A percentile compares a stretch with the other conserved stretches of the same genome.
phyloP scores from a whole-genome alignment of 1,140 invertebrate species.

The Ceratoteleas bidentatus region DNA sequence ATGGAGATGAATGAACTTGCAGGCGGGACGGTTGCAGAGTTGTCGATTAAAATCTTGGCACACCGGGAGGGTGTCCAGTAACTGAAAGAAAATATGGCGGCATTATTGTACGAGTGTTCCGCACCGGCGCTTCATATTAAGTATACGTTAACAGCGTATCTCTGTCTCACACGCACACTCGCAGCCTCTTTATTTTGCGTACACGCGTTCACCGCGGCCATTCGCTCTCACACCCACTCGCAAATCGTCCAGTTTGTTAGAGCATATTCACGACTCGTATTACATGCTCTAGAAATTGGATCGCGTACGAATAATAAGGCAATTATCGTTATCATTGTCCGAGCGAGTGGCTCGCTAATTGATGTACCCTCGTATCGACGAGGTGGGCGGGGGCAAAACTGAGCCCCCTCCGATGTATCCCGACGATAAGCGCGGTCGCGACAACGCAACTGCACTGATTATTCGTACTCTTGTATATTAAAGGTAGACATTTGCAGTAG shows the following conservation, averaged over 20 bases:
- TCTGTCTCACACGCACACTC: conserved; percentile 57
- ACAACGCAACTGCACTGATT: conserved; percentile 62
- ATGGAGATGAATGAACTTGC: conserved; percentile 97
- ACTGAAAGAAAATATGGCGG: conserved; percentile 88
- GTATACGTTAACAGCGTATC: conserved; percentile 66
- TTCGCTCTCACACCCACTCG: conserved; percentile 66
- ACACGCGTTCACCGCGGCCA: conserved; percentile 50
- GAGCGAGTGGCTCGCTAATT: conserved; percentile 68
- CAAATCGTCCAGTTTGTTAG: conserved; percentile 77
- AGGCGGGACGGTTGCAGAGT: conserved; percentile 95
- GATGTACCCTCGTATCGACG: conserved; percentile 31
- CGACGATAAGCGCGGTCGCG: conserved; percentile 13
- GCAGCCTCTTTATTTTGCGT: conserved; percentile 47
- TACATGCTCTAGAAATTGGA: conserved; percentile 80
- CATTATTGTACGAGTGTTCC: conserved; percentile 69
- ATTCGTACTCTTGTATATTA: conserved; percentile 72
- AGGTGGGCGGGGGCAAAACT: conserved; percentile 12
- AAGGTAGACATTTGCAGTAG: conserved; percentile 81
- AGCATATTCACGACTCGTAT: conserved; percentile 78
- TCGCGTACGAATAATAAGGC: conserved; percentile 76
- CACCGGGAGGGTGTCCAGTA: conserved; percentile 99
- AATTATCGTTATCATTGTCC: conserved; percentile 76
- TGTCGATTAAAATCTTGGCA: conserved; percentile 99
- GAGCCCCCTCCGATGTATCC: background rate
- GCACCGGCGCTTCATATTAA: conserved; percentile 44